Conservation (phyloP, 2,113 vertebrate genomes). For the Mormyrus iriodes region DNA sequence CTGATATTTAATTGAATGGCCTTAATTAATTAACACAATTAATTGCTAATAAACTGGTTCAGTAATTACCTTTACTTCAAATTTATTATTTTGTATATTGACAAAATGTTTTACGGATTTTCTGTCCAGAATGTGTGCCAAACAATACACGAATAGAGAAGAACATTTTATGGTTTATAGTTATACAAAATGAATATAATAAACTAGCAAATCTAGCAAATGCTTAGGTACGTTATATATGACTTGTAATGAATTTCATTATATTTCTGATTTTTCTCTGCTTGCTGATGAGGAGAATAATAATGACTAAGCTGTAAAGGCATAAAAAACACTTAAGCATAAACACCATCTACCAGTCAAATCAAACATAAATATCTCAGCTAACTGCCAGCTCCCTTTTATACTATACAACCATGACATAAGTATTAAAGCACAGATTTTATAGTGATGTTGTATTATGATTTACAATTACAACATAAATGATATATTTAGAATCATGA, state of each 20-base stretch:
- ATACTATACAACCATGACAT: conserved; percentile 46
- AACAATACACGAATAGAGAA: not conserved
- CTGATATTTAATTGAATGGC: not conserved
- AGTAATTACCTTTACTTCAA: not conserved
- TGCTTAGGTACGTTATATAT: conserved; percentile 48
- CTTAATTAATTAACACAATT: not conserved
- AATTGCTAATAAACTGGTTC: not conserved
- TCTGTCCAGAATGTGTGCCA: not conserved
- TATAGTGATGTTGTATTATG: not conserved
- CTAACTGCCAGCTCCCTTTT: conserved; percentile 46
- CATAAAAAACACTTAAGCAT: conserved; percentile 56
- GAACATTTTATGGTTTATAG: conserved; percentile 56
- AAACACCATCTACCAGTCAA: conserved; percentile 68
- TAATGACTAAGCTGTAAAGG: conserved; percentile 62
- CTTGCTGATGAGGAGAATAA: conserved; percentile 68
- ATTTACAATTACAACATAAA: not conserved
- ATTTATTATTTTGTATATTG: not conserved
- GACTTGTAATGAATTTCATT: conserved; percentile 69
- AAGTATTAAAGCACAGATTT: conserved; percentile 46
- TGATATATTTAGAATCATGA: not conserved
- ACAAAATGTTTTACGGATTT: not conserved
- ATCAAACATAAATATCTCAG: conserved; percentile 69
- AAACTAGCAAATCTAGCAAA: conserved; percentile 53
- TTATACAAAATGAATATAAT: conserved; percentile 68
- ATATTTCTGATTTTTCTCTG: conserved; percentile 75